Evolutionary conservation across 2,113 vertebrate genomes (phyloP), one percentile per base, ranked within the genome.

Genomic region (Triplophysa siluroides): DNA sequence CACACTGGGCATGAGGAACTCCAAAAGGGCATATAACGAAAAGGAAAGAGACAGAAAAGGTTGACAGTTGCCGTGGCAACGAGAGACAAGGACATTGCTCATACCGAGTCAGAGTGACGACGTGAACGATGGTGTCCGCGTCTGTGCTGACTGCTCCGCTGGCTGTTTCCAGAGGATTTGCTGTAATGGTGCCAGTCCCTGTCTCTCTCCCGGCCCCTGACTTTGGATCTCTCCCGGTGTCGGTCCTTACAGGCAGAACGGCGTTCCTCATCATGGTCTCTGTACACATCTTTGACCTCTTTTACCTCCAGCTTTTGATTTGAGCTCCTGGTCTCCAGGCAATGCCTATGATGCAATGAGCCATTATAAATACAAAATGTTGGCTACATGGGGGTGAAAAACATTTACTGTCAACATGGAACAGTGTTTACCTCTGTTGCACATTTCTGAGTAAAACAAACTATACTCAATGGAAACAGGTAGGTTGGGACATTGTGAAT

Each of bases 121-220:
- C 89, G 76, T 5, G 78, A 75, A 73, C 91, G 92, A 71, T 86
- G 94, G 80, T 92, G 94, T 87, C 79, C 93, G 88, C 90, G 94
- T 87, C 91, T 92, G 9, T 85, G 82, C 86, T 90, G 94, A 85
- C 94, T 94, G 94, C 95, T 98, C 88, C 93, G 86, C 5, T 87
- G 84, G 21, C 91, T 92, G 83, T 85, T 94, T 26, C 93, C 93
- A 18, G 97, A 98, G 33, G 96, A 98, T 90, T 97, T 97, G 94
- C 95, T 98, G 93, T 96, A 96, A 89, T 97, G 95, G 86, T 96
- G 92, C 90, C 95, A 90, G 85, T 97, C 94, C 83, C 89, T 94
- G 84, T 94, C 93, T 73, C 78, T 61, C 85, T 93, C 94, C 85
- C 90, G 90, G 9, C 62, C 73, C 24, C 78, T 86, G 3, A 26